Evolutionary conservation across 2,888 invertebrate species (phyloP).

Genomic region (Oligia fasciuncula): DNA sequence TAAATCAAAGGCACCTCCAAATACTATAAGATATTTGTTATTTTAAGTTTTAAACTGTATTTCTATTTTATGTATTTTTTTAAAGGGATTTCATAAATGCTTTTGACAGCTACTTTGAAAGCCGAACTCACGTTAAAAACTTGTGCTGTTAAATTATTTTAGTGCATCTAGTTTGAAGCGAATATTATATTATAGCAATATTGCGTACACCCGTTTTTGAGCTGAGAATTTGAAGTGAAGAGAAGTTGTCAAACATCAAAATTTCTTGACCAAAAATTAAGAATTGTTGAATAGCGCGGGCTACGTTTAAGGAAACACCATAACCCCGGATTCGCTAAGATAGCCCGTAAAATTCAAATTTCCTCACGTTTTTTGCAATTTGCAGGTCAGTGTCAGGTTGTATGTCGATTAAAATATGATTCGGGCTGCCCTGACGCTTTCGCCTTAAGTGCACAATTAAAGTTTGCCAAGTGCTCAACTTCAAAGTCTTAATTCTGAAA

Average conservation of each 20-base stretch:
- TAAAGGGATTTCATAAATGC: neutral
- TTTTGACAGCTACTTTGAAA: neutral
- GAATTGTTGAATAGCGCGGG: too few species aligned
- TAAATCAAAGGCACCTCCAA: conserved; percentile 24
- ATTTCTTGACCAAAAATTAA: neutral
- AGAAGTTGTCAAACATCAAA: neutral
- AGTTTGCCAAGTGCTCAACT: neutral
- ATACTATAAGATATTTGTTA: neutral
- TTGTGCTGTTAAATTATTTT: neutral
- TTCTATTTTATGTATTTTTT: neutral
- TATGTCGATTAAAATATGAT: neutral
- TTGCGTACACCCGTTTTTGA: neutral
- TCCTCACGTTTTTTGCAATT: too few species aligned
- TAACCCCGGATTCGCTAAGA: too few species aligned
- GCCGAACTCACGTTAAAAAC: neutral
- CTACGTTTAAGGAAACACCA: too few species aligned
- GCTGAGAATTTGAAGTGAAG: neutral
- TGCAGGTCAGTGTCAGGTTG: neutral
- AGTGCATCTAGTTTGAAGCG: neutral
- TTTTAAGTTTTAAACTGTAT: neutral
- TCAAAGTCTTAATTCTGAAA: neutral
- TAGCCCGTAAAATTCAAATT: too few species aligned
- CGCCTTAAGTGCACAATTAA: neutral
- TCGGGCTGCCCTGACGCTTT: too few species aligned
- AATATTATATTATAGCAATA: neutral